These are phyloP conservation scores for Drosophila suzukii DNA, from an alignment of 1,140 invertebrate species.

Conservation along the genomic window DNA sequence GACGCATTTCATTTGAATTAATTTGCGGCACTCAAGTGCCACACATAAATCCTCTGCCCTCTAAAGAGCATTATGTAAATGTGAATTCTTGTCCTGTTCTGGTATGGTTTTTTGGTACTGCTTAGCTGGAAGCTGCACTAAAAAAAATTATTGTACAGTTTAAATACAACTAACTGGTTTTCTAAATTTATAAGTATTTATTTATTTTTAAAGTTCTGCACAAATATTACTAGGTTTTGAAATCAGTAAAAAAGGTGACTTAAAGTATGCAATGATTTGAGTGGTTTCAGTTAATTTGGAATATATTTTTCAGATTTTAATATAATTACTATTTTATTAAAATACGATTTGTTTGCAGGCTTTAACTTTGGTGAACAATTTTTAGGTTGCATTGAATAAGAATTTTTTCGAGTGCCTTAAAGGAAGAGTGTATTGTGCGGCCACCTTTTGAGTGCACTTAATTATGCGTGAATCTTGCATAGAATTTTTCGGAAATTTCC, in stretches of 20 bases:
- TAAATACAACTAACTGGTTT: too few species aligned
- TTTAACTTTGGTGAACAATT: too few species aligned
- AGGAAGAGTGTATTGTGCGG: constrained; percentile 11
- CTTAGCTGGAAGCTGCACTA: background rate
- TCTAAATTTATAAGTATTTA: background rate
- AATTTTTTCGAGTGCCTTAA: constrained; percentile 7
- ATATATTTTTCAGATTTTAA: too few species aligned
- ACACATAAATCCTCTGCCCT: constrained; percentile 69
- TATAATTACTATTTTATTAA: too few species aligned
- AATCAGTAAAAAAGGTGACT: too few species aligned
- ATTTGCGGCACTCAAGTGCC: constrained; percentile 78
- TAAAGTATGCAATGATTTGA: background rate
- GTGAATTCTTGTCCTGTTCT: constrained; percentile 46
- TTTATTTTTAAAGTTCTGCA: too few species aligned
- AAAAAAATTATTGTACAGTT: background rate
- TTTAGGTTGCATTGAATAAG: too few species aligned
- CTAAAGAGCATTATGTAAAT: constrained; percentile 58
- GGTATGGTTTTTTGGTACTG: constrained; percentile 13
- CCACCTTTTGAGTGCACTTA: constrained; percentile 77
- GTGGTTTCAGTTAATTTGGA: too few species aligned
- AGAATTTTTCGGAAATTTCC: constrained; percentile 41
- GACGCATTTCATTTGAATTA: constrained; percentile 80
- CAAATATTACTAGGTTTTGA: too few species aligned
- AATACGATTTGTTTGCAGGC: too few species aligned
- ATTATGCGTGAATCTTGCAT: constrained; percentile 73